These are phyloP conservation scores for Hydrozoanthus gracilis DNA, from an alignment of 92 coral and sea anemone species.

Conservation along the genomic window DNA sequence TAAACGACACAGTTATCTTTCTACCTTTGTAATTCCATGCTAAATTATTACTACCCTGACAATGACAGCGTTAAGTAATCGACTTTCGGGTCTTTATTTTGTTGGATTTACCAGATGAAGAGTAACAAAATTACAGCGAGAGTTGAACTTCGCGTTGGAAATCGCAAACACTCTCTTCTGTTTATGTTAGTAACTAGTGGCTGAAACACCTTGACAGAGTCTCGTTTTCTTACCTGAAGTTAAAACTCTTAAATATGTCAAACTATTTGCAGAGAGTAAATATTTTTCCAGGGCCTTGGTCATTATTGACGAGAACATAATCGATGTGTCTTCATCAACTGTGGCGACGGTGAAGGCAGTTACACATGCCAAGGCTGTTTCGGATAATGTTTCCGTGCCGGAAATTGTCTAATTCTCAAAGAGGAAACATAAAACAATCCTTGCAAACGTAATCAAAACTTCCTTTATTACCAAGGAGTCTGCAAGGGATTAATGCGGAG, in stretches of 20 bases:
- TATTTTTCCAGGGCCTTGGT: conserved; percentile 14
- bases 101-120: neutral
- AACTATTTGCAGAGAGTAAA: conserved; percentile 32
- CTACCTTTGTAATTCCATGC: no score
- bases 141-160: neutral
- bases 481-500: conserved; percentile 35
- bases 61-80: neutral
- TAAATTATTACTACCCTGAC: neutral
- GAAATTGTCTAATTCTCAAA: conserved; percentile 29
- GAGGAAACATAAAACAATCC: conserved; percentile 14
- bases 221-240: neutral
- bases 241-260: conserved; percentile 36
- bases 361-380: neutral
- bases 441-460: conserved; percentile 33
- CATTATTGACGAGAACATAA: neutral
- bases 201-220: conserved; percentile 16
- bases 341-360: neutral
- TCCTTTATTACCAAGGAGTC: conserved; percentile 18
- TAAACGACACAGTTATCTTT: no score
- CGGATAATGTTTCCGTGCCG: conserved; percentile 28
- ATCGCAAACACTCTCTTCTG: neutral
- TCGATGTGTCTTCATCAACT: neutral
- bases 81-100: neutral
- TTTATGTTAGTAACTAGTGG: neutral
- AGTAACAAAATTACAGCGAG: neutral